Conservation (phyloP, 2,888 invertebrate species). For the Athrips mouffetella region DNA sequence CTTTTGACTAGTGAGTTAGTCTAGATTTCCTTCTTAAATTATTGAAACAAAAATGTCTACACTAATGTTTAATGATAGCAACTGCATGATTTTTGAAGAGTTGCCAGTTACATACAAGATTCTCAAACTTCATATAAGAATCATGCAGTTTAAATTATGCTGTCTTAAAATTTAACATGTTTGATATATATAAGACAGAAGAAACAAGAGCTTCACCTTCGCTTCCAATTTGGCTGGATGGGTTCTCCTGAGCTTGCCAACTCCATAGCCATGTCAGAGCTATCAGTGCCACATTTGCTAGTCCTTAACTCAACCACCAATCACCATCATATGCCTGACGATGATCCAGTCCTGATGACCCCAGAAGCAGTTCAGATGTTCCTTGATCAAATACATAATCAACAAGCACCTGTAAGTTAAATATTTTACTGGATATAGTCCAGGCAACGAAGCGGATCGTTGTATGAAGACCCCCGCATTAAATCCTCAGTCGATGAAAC, state of each 20-base stretch:
- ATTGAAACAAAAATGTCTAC: no score
- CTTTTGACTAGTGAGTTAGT: no score
- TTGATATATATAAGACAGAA: slow-evolving; percentile 26
- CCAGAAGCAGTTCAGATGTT: slow-evolving; percentile 86
- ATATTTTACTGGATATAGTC: not conserved
- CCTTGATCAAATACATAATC: slow-evolving; percentile 86
- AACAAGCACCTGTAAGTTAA: slow-evolving; percentile 84
- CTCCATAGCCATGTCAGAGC: slow-evolving; percentile 92
- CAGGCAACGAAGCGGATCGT: no score
- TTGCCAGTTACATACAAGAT: no score
- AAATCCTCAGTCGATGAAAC: no score
- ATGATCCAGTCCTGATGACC: slow-evolving; percentile 88
- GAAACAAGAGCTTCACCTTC: slow-evolving; percentile 86
- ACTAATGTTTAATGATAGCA: no score
- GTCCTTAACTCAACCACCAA: slow-evolving; percentile 95
- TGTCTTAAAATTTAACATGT: not conserved
- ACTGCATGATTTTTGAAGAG: no score
- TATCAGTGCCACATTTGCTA: slow-evolving; percentile 90
- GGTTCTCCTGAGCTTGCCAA: slow-evolving; percentile 93
- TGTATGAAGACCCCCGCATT: no score
- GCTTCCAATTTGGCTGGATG: slow-evolving; percentile 97
- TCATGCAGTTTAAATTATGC: not conserved
- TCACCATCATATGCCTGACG: slow-evolving; percentile 94
- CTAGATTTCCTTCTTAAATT: no score
- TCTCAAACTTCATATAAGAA: no score